Conservation (phyloP, 1,140 invertebrate species). For the Tenebrio molitor region DNA sequence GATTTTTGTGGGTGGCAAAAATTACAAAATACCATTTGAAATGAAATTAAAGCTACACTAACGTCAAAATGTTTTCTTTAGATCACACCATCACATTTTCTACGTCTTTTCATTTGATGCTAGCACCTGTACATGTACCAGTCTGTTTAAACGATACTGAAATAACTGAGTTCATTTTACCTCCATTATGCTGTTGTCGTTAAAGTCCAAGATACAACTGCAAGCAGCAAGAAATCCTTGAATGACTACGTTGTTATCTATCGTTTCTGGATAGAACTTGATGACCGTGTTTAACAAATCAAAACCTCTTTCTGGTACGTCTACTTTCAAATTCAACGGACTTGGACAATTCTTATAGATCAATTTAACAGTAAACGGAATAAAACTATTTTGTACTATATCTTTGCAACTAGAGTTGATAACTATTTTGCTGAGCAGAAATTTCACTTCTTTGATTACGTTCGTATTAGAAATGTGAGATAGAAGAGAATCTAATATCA, state of each 20-base stretch:
- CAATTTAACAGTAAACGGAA: conserved; percentile 35
- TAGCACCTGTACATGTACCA: no score
- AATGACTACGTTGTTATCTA: conserved; percentile 15
- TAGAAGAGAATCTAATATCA: not conserved
- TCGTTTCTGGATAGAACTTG: conserved; percentile 21
- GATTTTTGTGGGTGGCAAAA: not conserved
- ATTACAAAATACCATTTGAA: no score
- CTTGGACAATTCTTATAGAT: conserved; percentile 16
- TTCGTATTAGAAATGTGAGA: conserved; percentile 13
- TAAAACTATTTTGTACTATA: conserved; percentile 8
- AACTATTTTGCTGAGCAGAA: conserved; percentile 28
- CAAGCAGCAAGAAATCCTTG: conserved; percentile 20
- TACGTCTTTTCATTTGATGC: no score
- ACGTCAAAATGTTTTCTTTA: no score
- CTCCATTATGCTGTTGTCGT: conserved; percentile 25
- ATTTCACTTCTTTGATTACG: conserved; percentile 32
- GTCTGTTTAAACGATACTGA: no score
- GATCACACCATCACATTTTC: no score
- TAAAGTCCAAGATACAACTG: conserved; percentile 9
- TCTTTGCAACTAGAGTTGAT: conserved; percentile 2
- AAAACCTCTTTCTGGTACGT: conserved; percentile 22
- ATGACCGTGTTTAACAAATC: conserved; percentile 30
- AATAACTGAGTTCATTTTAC: no score
- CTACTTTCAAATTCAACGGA: not conserved
- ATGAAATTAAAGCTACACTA: no score